These are phyloP conservation scores for Protonemura montana DNA, from an alignment of 2,888 invertebrate species.

Conservation along the genomic window DNA sequence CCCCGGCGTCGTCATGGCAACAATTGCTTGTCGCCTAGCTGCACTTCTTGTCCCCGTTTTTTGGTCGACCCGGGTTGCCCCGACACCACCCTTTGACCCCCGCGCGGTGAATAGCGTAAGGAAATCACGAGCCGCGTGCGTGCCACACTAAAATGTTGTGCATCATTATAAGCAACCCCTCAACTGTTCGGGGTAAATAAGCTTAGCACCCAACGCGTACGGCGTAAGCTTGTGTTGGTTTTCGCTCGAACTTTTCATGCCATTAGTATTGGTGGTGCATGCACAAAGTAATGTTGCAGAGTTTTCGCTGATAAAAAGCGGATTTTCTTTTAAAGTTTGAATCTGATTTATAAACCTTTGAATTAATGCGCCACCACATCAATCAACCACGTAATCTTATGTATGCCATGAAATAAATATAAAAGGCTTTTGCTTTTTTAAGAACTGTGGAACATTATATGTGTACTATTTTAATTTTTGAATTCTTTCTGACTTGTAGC, in stretches of 20 bases:
- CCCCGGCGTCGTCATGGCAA: neutral
- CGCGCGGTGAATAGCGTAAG: constrained; percentile 2
- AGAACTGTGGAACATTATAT: too few species aligned
- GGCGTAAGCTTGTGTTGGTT: neutral
- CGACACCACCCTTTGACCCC: constrained; percentile 29
- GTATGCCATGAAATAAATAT: neutral
- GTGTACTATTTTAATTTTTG: too few species aligned
- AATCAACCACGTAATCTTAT: neutral
- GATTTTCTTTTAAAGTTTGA: neutral
- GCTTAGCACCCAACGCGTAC: neutral
- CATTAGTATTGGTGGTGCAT: neutral
- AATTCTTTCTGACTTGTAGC: too few species aligned
- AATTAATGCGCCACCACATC: neutral
- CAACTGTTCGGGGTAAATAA: neutral
- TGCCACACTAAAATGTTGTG: neutral
- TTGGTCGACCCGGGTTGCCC: neutral
- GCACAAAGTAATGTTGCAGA: constrained; percentile 14
- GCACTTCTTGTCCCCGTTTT: neutral
- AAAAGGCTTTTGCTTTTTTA: too few species aligned
- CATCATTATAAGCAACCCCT: neutral
- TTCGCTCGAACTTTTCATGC: neutral
- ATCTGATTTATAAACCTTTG: neutral
- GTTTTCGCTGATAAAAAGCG: neutral
- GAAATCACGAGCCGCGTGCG: neutral
- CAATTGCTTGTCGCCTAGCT: constrained; percentile 1